Evolutionary conservation across 2,888 invertebrate species (phyloP), one percentile per base, ranked within the genome.

Genomic region (Pollenia labialis): DNA sequence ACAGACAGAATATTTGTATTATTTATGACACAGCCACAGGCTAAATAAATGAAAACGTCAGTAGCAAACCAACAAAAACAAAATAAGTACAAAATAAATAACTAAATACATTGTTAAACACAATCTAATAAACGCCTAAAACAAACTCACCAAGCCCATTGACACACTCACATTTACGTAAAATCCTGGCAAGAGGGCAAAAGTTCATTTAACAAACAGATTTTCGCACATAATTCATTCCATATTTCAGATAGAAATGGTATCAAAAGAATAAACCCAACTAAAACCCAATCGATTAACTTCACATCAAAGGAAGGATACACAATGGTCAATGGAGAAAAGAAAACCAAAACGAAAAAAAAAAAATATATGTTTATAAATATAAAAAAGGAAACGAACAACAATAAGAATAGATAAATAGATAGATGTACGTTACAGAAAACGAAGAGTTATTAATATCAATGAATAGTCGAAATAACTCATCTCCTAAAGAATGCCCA

Each of bases 361-460:
- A 48, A 46, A 50, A 62, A 52, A 11, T n/a, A 64, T n/a, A 18
- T 48, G 71, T 10, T n/a, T n/a, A n/a, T n/a, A n/a, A n/a, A n/a
- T n/a, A n/a, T n/a, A 40, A 54, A 56, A 46, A 80, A 68, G 48
- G 12, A 58, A 4, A 44, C 16, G 46, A 56, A 40, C 42, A 83
- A 69, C 32, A 69, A 56, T 16, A 76, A 75, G 50, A 54, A 62
- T 54, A 54, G 44, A 46, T 18, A 18, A n/a, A n/a, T 32, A n/a
- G 54, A 4, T 40, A 12, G 11, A 56, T 32, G 32, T 68, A 69
- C 44, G 32, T 62, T 62, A 11, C 56, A 68, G 23, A 72, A 56
- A 75, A 75, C 83, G 50, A 64, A 88, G 85, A 88, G 90, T 90
- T 90, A 91, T 91, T 91, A 90, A 90, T 91, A 90, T 90, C 89